Evolutionary conservation across 2,888 invertebrate species (phyloP), one percentile per base, ranked within the genome.

Genomic region (Rhorus exstirpatorius): DNA sequence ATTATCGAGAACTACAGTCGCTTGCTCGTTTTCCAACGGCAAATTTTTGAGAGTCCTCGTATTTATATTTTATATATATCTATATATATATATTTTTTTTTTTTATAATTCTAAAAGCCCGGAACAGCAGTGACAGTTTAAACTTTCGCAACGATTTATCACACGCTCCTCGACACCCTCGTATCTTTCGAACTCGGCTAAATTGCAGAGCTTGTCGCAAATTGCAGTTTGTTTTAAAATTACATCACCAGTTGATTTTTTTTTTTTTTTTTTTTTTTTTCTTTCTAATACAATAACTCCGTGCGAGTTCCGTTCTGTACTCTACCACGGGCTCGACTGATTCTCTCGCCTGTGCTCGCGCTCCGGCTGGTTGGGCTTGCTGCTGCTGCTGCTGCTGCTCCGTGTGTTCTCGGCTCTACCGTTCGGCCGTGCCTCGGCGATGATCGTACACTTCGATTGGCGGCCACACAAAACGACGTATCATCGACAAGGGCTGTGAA

Each of bases 361-460:
- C 60, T 46, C 67, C 75, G 70, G 84, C 84, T 72, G 74, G 74
- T 68, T 70, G 76, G 79, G 67, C 74, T 81, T 21, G 38, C 61
- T 21, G 38, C 51, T 68, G 67, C 35, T 24, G 77, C 51, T 46
- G 49, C 77, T 65, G 72, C 44, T 49, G 10, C 3, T 2, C 17
- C 6, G 14, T 46, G 4, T 46, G 2, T 7, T 6, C 0, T 14
- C 14, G 3, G 4, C 70, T 71, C 58, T n/a, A 55, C 81, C 81
- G 68, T 60, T 77, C 81, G 81, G 67, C 60, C 70, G 71, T 38
- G 53, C 80, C 77, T 83, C 83, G 83, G 80, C 68, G 41, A 80
- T 72, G 83, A 77, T 83, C 83, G 83, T 77, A 65, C 74, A 19
- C 72, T 77, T 81, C 81, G 83, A 83, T 83, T 83, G 82, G 82